Base-by-base conservation (phyloP, 2,797 vertebrate species). In the Eulemur rubriventer region DNA sequence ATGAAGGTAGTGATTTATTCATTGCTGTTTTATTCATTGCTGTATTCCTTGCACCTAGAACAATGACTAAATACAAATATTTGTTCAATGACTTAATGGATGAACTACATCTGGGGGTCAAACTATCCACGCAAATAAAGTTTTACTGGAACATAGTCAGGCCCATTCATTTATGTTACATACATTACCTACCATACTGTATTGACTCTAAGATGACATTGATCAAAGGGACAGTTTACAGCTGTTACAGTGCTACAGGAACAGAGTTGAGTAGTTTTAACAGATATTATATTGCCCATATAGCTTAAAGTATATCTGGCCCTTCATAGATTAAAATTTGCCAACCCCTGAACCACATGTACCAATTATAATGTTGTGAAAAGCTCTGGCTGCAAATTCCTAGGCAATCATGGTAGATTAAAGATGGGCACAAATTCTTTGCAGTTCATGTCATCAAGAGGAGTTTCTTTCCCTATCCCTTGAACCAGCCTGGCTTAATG, bases 351-450 rank as follows among this genome's bases (percentile, higher is more conserved):
- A 79, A 67, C 75, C 1, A n/a, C 6, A 78, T 9, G 22, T 4
- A 61, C 13, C 7, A 3, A 57, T 7, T 5, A 5, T 1, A 35
- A 69, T 8, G 38, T 8, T 17, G 0, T 30, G 11, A 22, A 33
- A 50, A 59, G 59, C 24, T 57, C 20, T 16, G 41, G 61, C 30
- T 73, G 33, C 63, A 67, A 59, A 41, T 7, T 30, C 38, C 46
- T 57, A 73, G 38, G 46, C 26, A 73, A 48, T 61, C 2, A 1
- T 20, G 35, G 11, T 59, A 50, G 11, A 43, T 9, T 57, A 30
- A 50, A 18, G 12, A 86, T 1, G 20, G 22, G 14, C 73, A 80
- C 6, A 16, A 9, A 50, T 7, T 28, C 33, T 38, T 24, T 14
- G 11, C 12, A 41, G 55, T 17, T 30, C n/a, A 50, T n/a, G 4